Evolutionary conservation across 2,797 vertebrate species (phyloP), one percentile per base, ranked within the genome.

Genomic region (Tokudaia tokunoshimensis): DNA sequence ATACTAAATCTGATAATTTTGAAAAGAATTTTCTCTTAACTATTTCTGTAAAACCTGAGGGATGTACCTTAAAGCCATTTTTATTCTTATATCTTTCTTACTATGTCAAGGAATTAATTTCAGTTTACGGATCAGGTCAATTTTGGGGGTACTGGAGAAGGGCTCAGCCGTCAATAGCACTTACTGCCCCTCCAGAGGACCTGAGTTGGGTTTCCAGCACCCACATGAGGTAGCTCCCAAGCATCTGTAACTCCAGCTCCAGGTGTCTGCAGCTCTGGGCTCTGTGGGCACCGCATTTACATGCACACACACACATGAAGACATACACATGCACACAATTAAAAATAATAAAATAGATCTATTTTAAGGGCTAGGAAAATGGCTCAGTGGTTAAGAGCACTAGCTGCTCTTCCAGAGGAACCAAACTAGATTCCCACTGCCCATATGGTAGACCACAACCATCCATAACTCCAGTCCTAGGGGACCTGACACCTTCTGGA

Each of bases 1-100:
- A 57, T 92, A 79, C 57, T 92, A 19, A 84, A 41, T 82, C 10
- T 70, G 12, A 79, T 91, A n/a, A 85, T 72, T 86, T 87, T 94
- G 29, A 72, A 19, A 57, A 90, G 24, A 57, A 91, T 61, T 82
- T 88, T 41, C 47, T 96, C n/a, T 92, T 61, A 78, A 80, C 41
- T 87, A 89, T 75, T 95, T 91, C 26, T 15, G 34, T 65, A n/a
- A 82, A 31, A 11, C 89, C 50, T 82, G n/a, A 55, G 17, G 82
- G 19, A 52, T n/a, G 76, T 15, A 78, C 12, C 91, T 17, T 22
- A 92, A 92, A 81, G 70, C 20, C 37, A 57, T 79, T 93, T 83
- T 31, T 29, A 47, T 47, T 82, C 57, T 17, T 44, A 41, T 24
- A 44, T 44, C 24, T 44, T 84, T 63, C 61, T 63, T 83, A 63